Percentiles rank a stretch among this genome's conserved stretches.
These are phyloP conservation scores for Caiman crocodilus DNA, from an alignment of 2,797 vertebrate species.

Conservation along the genomic window DNA sequence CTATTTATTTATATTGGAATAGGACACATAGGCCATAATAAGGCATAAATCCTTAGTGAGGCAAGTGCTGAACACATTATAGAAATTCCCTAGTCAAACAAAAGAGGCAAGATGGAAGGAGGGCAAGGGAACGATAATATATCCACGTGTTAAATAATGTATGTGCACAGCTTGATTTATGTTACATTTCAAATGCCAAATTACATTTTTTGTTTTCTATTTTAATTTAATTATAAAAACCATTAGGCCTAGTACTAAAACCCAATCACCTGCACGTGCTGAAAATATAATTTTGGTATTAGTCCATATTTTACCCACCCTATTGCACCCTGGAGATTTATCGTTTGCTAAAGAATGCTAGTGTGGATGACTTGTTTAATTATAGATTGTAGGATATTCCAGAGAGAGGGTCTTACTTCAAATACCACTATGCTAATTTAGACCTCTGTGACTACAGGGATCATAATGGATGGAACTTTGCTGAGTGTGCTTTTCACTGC, in stretches of 20 bases:
- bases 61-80: neutral
- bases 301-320: neutral
- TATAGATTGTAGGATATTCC: neutral
- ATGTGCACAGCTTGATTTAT: neutral
- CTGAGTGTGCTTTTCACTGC: neutral
- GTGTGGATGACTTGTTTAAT: slow-evolving; percentile 1
- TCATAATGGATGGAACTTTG: neutral
- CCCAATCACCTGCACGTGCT: neutral
- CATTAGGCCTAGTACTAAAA: neutral
- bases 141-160: neutral
- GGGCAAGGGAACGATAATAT: neutral
- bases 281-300: neutral
- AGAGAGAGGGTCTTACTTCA: neutral
- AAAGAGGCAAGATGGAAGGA: neutral
- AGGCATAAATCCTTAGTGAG: neutral
- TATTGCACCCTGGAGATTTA: neutral
- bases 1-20: neutral
- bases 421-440: neutral
- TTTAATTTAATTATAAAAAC: neutral
- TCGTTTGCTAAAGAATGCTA: neutral
- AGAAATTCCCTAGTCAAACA: neutral
- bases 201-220: neutral
- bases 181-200: neutral
- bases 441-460: neutral
- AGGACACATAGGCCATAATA: neutral